These are phyloP conservation scores for Aulostomus chinensis DNA, from an alignment of 2,797 vertebrate species.

Conservation along the genomic window DNA sequence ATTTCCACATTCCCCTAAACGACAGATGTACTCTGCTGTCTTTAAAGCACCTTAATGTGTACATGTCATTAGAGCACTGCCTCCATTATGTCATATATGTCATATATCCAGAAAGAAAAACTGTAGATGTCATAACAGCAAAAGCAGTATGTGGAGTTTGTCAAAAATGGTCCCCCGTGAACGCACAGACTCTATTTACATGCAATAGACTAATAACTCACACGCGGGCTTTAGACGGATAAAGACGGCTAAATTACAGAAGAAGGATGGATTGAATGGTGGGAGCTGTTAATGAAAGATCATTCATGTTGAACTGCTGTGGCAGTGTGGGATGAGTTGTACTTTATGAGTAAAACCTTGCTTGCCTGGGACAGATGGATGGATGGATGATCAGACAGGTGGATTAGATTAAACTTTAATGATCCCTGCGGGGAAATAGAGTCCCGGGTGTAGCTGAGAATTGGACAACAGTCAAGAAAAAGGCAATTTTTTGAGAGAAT, in stretches of 20 bases:
- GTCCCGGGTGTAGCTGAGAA: slow-evolving; percentile 21
- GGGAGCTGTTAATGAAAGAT: neutral
- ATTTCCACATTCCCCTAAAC: too few relatives aligned
- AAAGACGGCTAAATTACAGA: neutral
- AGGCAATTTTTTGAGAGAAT: neutral
- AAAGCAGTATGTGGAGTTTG: too few relatives aligned
- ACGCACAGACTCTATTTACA: neutral
- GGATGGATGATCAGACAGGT: slow-evolving; percentile 43
- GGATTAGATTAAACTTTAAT: slow-evolving; percentile 62
- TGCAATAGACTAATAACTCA: neutral
- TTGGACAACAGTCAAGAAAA: neutral
- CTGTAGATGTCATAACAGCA: too few relatives aligned
- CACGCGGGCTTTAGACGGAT: neutral
- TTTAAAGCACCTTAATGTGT: too few relatives aligned
- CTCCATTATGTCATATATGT: neutral
- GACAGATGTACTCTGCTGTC: too few relatives aligned
- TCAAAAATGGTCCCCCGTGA: too few relatives aligned
- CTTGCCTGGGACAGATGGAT: slow-evolving; percentile 36
- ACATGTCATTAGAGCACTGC: too few relatives aligned
- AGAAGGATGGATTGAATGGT: neutral
- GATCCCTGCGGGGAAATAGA: slow-evolving; percentile 40
- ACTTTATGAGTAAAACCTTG: slow-evolving; percentile 19
- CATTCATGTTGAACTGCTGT: neutral
- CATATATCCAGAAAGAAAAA: neutral
- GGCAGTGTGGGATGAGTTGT: slow-evolving; percentile 11